phyloP scores from a whole-genome alignment of 2,797 vertebrate genomes.

The Bothrops alternatus region DNA sequence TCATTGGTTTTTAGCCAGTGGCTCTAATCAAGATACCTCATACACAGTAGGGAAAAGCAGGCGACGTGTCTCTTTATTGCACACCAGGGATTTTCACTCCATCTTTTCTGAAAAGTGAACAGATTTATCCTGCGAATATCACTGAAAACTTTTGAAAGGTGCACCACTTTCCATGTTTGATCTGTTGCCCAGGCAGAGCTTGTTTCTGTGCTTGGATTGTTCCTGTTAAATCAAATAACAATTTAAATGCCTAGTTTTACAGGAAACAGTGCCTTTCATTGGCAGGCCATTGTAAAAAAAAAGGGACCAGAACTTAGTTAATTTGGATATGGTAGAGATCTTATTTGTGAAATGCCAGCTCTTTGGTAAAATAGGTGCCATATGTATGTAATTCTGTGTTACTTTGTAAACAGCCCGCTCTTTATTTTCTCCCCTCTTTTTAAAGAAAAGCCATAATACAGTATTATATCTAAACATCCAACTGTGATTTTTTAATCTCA shows the following conservation, averaged over 20 bases:
- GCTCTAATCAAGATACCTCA: not conserved
- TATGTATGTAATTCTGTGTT: not conserved
- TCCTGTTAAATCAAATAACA: not conserved
- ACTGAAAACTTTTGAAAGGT: not conserved
- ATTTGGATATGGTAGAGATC: not conserved
- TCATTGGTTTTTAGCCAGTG: not conserved
- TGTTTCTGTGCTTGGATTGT: not conserved
- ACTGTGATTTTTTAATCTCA: slow-evolving; percentile 47
- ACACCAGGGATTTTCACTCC: not conserved
- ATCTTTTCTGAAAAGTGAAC: not conserved
- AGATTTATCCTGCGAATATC: not conserved
- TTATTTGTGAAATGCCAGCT: slow-evolving; percentile 23
- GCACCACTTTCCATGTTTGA: not conserved
- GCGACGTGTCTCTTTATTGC: not conserved
- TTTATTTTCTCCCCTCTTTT: not conserved
- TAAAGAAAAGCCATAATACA: slow-evolving; percentile 5
- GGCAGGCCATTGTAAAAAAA: not conserved
- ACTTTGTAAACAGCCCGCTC: slow-evolving; percentile 29
- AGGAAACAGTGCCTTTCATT: slow-evolving; percentile 1
- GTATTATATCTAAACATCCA: slow-evolving; percentile 27
- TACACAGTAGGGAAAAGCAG: not conserved
- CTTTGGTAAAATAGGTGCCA: slow-evolving; percentile 19
- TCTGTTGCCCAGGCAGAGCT: not conserved
- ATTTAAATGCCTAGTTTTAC: not conserved
- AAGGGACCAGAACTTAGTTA: not conserved